Percentiles rank a stretch among this genome's conserved stretches.
phyloP scores from a whole-genome alignment of 2,113 vertebrate genomes.

The Melanerpes aurifrons region DNA sequence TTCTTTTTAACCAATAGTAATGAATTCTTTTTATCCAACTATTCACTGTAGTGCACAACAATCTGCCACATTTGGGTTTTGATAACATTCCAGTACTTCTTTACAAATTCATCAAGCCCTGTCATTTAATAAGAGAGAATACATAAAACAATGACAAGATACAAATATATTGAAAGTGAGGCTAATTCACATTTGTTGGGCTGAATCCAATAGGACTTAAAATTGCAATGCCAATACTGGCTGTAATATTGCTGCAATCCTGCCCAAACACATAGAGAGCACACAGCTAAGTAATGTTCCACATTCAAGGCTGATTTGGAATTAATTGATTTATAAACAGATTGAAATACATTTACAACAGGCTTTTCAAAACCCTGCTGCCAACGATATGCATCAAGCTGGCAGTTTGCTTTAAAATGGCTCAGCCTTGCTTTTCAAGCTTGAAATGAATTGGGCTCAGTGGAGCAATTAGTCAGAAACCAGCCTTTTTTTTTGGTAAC shows the following conservation, averaged over 20 bases:
- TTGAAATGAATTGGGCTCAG: constrained; percentile 60
- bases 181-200: background rate
- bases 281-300: constrained; percentile 30
- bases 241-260: background rate
- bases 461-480: constrained; percentile 68
- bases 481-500: constrained; percentile 69
- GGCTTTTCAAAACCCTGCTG: constrained; percentile 14
- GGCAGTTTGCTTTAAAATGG: constrained; percentile 63
- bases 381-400: constrained; percentile 36
- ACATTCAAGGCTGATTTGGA: constrained; percentile 45
- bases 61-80: background rate
- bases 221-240: background rate
- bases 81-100: background rate
- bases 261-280: background rate
- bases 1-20: background rate
- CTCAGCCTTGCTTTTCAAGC: constrained; percentile 59
- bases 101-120: background rate
- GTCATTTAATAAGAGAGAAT: background rate
- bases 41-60: background rate
- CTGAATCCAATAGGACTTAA: background rate
- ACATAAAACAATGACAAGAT: background rate
- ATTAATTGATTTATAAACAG: constrained; percentile 67
- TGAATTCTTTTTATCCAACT: background rate
- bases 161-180: background rate
- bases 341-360: constrained; percentile 35